A percentile compares a stretch with the other conserved stretches of the same genome.
Conservation (phyloP, 2,797 vertebrate genomes). For the Enteromius fasciolatus region DNA sequence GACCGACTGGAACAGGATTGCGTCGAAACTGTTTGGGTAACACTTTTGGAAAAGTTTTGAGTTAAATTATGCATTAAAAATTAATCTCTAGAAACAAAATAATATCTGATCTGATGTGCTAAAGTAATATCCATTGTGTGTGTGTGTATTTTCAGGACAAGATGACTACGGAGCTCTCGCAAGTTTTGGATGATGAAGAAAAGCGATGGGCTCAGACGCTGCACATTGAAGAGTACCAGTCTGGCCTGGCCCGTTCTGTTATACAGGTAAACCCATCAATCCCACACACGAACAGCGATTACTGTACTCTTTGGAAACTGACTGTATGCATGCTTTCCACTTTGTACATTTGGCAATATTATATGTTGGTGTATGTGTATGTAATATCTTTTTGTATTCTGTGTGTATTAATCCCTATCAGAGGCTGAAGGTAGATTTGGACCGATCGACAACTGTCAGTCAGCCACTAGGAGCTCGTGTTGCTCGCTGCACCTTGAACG, state of each 20-base stretch:
- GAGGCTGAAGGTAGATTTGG: conserved; percentile 88
- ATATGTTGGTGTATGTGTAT: not conserved
- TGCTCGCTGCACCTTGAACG: conserved; percentile 84
- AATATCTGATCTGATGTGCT: not conserved
- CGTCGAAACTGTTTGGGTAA: conserved; percentile 85
- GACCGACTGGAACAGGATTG: conserved; percentile 85
- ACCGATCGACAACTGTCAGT: conserved; percentile 86
- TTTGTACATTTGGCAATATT: not conserved
- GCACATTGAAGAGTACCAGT: conserved; percentile 81
- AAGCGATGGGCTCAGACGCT: conserved; percentile 78
- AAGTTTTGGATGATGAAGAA: conserved; percentile 82
- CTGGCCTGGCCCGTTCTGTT: conserved; percentile 75
- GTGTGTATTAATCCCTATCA: conserved; percentile 59
- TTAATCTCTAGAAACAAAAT: not conserved
- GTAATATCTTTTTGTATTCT: not conserved
- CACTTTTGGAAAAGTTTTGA: not conserved
- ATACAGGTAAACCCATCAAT: conserved; percentile 74
- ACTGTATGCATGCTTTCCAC: conserved; percentile 1
- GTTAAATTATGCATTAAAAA: not conserved
- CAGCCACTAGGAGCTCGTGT: conserved; percentile 86
- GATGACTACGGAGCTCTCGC: conserved; percentile 77
- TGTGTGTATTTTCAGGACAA: conserved; percentile 72
- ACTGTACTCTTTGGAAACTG: not conserved
- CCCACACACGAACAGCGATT: not conserved
- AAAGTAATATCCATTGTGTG: not conserved